These are phyloP conservation scores for Baryphthengus martii DNA, from an alignment of 2,113 vertebrate species.

Conservation along the genomic window DNA sequence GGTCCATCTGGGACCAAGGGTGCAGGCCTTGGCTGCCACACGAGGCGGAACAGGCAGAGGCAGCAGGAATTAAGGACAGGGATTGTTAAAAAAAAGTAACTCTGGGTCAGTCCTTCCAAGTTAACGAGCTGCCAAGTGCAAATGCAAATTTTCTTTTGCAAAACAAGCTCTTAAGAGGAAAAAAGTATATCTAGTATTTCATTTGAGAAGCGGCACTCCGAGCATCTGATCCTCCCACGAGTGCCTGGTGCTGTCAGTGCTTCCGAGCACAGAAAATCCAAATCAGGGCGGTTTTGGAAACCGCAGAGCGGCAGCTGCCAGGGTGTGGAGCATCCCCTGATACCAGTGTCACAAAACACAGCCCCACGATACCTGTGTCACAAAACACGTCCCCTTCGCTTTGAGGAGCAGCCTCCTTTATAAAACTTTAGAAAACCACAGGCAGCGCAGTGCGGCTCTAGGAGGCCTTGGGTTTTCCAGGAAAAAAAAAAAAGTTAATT, in stretches of 20 bases:
- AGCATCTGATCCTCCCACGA: neutral
- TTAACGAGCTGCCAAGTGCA: neutral
- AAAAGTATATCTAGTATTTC: accelerated
- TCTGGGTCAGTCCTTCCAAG: neutral
- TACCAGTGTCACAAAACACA: neutral
- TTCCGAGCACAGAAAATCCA: neutral
- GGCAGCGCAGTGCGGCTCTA: neutral
- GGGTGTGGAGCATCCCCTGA: accelerated
- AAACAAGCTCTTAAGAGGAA: neutral
- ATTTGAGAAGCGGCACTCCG: neutral
- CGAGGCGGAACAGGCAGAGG: neutral
- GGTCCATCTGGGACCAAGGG: neutral
- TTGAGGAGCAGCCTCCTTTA: neutral
- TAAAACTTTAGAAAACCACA: accelerated
- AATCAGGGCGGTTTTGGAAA: neutral
- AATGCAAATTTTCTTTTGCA: neutral
- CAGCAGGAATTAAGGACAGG: neutral
- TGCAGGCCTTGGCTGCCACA: neutral
- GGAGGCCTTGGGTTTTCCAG: neutral
- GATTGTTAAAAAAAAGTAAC: neutral
- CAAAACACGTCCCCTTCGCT: accelerated
- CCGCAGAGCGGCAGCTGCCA: neutral
- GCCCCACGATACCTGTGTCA: accelerated
- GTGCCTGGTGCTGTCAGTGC: accelerated
- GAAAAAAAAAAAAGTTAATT: neutral